These are phyloP conservation scores for Paradoxurus hermaphroditus DNA, from an alignment of 2,113 vertebrate genomes.

Conservation along the genomic window DNA sequence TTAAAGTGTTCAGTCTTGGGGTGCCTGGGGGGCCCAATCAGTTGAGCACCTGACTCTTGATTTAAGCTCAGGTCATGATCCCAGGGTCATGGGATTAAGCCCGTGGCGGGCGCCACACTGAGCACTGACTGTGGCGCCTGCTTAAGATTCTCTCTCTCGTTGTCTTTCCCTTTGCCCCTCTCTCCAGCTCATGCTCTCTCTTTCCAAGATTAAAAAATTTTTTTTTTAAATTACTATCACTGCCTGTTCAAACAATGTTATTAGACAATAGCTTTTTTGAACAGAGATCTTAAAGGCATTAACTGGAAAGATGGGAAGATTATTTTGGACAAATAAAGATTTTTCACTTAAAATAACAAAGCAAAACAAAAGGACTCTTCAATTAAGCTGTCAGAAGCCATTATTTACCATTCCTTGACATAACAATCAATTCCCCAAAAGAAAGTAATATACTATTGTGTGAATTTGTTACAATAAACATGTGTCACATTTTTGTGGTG, in stretches of 20 bases:
- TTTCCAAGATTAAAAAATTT: neutral
- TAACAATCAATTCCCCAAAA: neutral
- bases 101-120: no score
- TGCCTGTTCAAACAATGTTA: neutral
- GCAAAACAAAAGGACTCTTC: neutral
- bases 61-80: no score
- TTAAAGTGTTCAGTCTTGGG: neutral
- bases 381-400: neutral
- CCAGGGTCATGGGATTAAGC: no score
- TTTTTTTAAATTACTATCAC: neutral
- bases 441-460: neutral
- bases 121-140: no score
- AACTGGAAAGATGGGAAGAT: neutral
- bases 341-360: slow-evolving; percentile 41
- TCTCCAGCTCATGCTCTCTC: no score
- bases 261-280: neutral
- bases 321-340: slow-evolving; percentile 10
- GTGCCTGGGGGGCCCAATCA: no score
- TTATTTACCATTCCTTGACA: neutral
- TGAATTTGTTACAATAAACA: neutral
- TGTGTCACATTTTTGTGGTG: neutral
- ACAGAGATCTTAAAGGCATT: neutral
- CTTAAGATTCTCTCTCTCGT: no score
- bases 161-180: no score
- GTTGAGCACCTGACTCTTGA: no score